Base-by-base conservation (phyloP, 2,888 invertebrate species). In the Sycophila texana region DNA sequence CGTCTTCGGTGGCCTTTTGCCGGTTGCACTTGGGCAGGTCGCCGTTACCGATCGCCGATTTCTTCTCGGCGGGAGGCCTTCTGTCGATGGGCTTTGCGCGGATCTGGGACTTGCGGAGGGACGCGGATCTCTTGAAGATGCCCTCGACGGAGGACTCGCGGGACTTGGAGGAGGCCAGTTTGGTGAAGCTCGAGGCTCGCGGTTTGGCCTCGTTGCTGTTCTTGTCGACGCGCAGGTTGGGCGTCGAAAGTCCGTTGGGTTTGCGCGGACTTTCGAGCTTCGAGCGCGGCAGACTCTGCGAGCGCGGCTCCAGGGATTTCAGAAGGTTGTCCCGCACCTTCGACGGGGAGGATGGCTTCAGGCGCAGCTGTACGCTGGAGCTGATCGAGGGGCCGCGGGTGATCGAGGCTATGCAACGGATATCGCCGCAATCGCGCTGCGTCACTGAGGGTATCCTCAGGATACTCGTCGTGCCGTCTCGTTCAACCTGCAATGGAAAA, bases 361-460 rank as follows among this genome's bases (percentile, higher is more conserved):
- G 82, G 39, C 84, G 86, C n/a, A 91, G 82, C 30, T 87, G 85
- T 14, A 89, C 86, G 58, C 86, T 84, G 70, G 88, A 89, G 77
- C 87, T 88, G 82, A 89, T 87, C 22, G 87, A 85, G 4, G 86
- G 87, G 20, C 86, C 87, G 26, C 86, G 84, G 51, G 83, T 85
- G 26, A 86, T 86, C 20, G 86, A 82, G 20, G 86, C 89, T 63
- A 89, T 90, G 80, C 92, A 90, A 53, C 91, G 90, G 80, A 92
- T 87, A 83, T 92, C 92, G 0, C 92, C 92, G 74, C 91, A 91
- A 47, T 93, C 93, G 13, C 90, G 88, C 80, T 92, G 91, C 84
- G 92, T 91, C 82, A 93, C 92, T 84, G 92, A 91, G 79, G 91
- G 89, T 85, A 95, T 92, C 88, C 92, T 92, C 83, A 95, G 91